Base-by-base conservation (phyloP, 2,797 vertebrate genomes). In the Pangasius mekongensis region DNA sequence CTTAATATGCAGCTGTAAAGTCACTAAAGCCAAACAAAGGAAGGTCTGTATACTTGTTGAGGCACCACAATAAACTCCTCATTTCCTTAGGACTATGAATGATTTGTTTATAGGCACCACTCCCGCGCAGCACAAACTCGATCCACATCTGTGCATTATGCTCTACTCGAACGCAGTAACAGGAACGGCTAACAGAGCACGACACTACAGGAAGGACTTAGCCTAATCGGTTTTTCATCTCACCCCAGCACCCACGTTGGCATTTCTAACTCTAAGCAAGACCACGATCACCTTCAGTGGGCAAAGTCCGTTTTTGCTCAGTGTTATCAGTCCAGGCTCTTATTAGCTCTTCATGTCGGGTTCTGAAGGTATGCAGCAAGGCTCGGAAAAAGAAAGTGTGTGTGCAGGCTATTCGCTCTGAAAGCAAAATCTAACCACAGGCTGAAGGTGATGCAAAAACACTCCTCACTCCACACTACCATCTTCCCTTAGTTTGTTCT, bases 41-140 rank as follows among this genome's bases (percentile, higher is more conserved):
- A 20, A 82, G 49, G 77, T 56, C 56, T 82, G 85, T 66, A 64
- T 80, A 20, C 18, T 7, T 0, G 66, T 54, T 81, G 62, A 36
- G 52, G 24, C 30, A 24, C 78, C 33, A 33, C 66, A 54, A 73
- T 39, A 52, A 54, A 87, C 24, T 47, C 6, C 43, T 62, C 66
- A 69, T 69, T 69, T 69, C 66, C 66, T 36, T 18, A 30, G 16
- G 24, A 66, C 11, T 47, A 87, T 49, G 27, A 87, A 87, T 62
- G 80, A 87, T 60, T 82, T 87, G 66, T 49, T 83, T 60, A 83
- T 87, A 43, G 56, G 49, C 30, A 30, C 47, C 49, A 24, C 77
- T 80, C 77, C 77, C 52, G 24, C 18, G 52, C 30, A 22, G 76
- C 49, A 16, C 49, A 54, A 54, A 56, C 52, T 22, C 8, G 10